These are phyloP conservation scores for Oryzias curvinotus DNA, from an alignment of 2,113 vertebrate species.

Conservation along the genomic window DNA sequence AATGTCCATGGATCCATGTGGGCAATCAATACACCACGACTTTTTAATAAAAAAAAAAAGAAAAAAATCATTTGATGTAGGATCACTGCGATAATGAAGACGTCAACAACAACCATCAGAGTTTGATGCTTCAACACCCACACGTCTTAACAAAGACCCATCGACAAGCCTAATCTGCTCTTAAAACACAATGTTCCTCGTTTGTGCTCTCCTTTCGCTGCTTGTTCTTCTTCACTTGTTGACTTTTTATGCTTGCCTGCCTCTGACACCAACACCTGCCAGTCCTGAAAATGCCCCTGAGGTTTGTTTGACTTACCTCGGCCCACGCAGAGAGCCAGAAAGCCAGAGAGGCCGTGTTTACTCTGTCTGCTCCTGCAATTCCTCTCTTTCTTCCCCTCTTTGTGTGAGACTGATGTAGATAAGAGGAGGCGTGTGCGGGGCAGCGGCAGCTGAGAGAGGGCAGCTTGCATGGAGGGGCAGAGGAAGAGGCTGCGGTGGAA, in stretches of 20 bases:
- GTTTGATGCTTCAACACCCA: neutral
- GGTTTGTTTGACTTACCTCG: conserved; percentile 77
- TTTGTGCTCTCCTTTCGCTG: conserved; percentile 1
- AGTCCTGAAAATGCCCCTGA: conserved; percentile 60
- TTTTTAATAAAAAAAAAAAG: too few species aligned
- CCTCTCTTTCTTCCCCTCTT: conserved; percentile 26
- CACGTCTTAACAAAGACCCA: neutral
- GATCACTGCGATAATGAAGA: too few species aligned
- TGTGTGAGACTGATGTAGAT: conserved; percentile 74
- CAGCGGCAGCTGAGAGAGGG: conserved; percentile 40
- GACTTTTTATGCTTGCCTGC: conserved; percentile 32
- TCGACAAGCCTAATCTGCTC: neutral
- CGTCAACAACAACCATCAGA: too few species aligned
- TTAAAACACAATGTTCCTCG: conserved; percentile 10
- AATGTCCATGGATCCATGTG: too few species aligned
- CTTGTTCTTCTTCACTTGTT: conserved; percentile 5
- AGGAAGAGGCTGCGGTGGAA: neutral
- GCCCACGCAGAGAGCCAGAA: too few species aligned
- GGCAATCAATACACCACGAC: too few species aligned
- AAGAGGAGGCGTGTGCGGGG: conserved; percentile 74
- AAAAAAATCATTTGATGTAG: too few species aligned
- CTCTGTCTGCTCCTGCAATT: conserved; percentile 43
- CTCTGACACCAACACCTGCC: conserved; percentile 76
- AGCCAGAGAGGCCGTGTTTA: conserved; percentile 50
- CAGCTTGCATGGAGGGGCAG: conserved; percentile 8